Base-by-base conservation (phyloP, 2,888 invertebrate species). In the Sinhomidia bicolor region DNA sequence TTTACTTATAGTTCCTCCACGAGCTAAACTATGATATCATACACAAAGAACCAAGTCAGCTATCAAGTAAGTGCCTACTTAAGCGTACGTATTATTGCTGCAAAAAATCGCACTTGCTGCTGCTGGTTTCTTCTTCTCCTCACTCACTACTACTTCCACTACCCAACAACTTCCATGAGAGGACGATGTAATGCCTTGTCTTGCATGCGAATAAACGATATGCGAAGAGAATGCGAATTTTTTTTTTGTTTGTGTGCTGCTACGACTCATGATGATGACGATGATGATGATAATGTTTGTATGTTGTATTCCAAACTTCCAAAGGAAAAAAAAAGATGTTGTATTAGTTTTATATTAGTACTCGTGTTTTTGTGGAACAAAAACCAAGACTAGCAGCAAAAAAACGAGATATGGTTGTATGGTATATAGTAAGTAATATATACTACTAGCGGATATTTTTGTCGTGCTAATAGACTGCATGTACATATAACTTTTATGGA, bases 401-500 rank as follows among this genome's bases (percentile, higher is more conserved):
- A 12, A 14, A 65, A 26, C 2, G 29, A 62, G 14, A 23, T 62
- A 9, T 62, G 17, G 51, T 2, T 47, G 12, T 47, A 23, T 51
- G 17, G 26, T n/a, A n/a, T n/a, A n/a, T n/a, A n/a, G n/a, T n/a
- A n/a, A n/a, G n/a, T n/a, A n/a, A n/a, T n/a, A n/a, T n/a, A n/a
- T n/a, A n/a, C n/a, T 74, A 54, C 51, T 54, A 10, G 32, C 0
- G 79, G 79, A 60, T 57, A 20, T 32, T 20, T 29, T 76, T 47
- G 29, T n/a, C 23, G 57, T 60, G 44, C 79, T 79, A 79, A 79
- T 81, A 65, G 62, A 65, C 47, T 80, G 80, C 62, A 51, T 71
- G 83, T 74, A 74, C 74, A 20, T 79, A 84, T 84, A 84, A 54
- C 74, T 84, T 84, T 84, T 84, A 84, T 84, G 60, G 74, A 82